Evolutionary conservation across 2,797 vertebrate genomes (phyloP).

Genomic region (Mormyrops boulengeri): DNA sequence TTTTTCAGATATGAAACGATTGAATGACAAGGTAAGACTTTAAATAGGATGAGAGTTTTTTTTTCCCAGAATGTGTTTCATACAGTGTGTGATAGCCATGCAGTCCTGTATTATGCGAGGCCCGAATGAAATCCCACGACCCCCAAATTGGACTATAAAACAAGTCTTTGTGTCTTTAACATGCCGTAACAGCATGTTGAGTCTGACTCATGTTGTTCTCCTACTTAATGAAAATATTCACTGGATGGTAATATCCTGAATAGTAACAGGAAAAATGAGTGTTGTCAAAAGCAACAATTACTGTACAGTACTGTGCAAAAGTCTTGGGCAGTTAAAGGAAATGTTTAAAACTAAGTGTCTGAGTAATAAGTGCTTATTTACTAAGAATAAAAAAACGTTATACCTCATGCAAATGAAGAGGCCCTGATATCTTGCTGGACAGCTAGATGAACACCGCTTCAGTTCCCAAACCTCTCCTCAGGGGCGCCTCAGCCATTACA

Average conservation of each 20-base stretch:
- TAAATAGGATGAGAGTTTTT: background rate
- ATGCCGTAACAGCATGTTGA: background rate
- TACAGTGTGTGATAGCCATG: background rate
- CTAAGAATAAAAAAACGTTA: background rate
- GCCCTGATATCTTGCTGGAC: too few species aligned
- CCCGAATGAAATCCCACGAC: background rate
- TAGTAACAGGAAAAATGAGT: background rate
- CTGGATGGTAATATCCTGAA: background rate
- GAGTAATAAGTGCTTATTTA: background rate
- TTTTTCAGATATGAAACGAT: background rate
- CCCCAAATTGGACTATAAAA: background rate
- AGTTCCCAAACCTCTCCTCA: too few species aligned
- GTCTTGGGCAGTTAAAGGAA: background rate
- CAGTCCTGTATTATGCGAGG: background rate
- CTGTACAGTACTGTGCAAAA: background rate
- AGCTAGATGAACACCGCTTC: too few species aligned
- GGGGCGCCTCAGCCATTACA: background rate
- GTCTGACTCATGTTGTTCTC: background rate
- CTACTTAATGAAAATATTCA: background rate
- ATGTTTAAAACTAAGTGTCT: background rate
- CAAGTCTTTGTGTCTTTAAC: background rate
- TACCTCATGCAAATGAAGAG: background rate
- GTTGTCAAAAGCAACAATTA: background rate
- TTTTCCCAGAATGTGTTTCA: background rate
- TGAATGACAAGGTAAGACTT: background rate